Evolutionary conservation across 1,140 invertebrate genomes (phyloP).

Genomic region (Cyclina sinensis): DNA sequence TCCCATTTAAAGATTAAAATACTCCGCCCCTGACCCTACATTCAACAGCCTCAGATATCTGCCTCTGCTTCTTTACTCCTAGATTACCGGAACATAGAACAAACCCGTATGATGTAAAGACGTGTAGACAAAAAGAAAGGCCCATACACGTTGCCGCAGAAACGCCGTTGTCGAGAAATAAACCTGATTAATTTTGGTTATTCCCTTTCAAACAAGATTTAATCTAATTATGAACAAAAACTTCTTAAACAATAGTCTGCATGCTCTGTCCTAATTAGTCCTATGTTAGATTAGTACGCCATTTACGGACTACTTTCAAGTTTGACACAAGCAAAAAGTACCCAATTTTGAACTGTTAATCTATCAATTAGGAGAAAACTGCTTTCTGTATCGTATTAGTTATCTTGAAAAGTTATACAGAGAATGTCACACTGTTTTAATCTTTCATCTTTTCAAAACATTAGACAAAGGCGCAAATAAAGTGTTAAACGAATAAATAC

Average conservation of each 20-base stretch:
- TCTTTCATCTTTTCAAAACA: slow-evolving; percentile 30
- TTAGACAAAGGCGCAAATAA: background rate
- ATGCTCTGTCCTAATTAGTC: slow-evolving; percentile 23
- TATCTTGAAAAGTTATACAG: slow-evolving; percentile 1
- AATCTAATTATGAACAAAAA: slow-evolving; percentile 39
- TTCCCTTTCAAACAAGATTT: slow-evolving; percentile 32
- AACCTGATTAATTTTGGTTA: slow-evolving; percentile 27
- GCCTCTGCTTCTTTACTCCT: too few relatives aligned
- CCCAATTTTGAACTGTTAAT: slow-evolving; percentile 29
- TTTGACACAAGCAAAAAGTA: slow-evolving; percentile 12
- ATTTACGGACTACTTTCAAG: slow-evolving; percentile 8
- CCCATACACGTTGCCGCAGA: too few relatives aligned
- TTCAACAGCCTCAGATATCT: too few relatives aligned
- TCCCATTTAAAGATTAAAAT: too few relatives aligned
- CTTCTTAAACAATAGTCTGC: slow-evolving; percentile 24
- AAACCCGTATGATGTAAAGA: too few relatives aligned
- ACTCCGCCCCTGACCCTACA: too few relatives aligned
- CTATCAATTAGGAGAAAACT: slow-evolving; percentile 27
- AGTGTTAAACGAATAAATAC: slow-evolving; percentile 12
- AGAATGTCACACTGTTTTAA: slow-evolving; percentile 29
- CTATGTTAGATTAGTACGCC: slow-evolving; percentile 25
- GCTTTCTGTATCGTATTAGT: background rate
- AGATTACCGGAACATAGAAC: too few relatives aligned
- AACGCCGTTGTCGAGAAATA: slow-evolving; percentile 16
- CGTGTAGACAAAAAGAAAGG: too few relatives aligned